Evolutionary conservation across 37 sponge, comb jelly and placozoan genomes (phyloP).

Genomic region (Haliclona indistincta): DNA sequence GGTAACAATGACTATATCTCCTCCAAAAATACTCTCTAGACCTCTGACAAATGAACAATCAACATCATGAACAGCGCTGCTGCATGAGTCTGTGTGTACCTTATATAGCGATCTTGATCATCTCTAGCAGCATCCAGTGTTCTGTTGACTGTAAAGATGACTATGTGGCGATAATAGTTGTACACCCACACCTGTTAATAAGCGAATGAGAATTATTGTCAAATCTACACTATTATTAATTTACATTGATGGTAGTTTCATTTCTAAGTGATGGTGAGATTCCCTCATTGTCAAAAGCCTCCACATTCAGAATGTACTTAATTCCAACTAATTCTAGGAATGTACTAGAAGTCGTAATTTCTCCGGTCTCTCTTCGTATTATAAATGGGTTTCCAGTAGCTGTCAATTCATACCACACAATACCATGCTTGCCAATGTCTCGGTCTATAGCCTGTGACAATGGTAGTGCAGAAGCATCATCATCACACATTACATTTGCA

Average conservation of each 20-base stretch:
- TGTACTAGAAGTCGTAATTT: slow-evolving; percentile 29
- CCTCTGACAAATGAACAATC: too few relatives aligned
- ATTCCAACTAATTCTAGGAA: slow-evolving; percentile 31
- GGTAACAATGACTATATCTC: too few relatives aligned
- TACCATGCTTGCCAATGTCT: slow-evolving; percentile 23
- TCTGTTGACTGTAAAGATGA: background rate
- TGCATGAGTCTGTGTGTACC: too few relatives aligned
- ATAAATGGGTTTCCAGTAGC: slow-evolving; percentile 12
- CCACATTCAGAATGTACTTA: background rate
- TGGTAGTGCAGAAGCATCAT: background rate
- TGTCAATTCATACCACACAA: slow-evolving; percentile 23
- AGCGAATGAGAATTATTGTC: background rate
- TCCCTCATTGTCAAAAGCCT: slow-evolving; percentile 50
- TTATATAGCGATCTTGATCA: too few relatives aligned
- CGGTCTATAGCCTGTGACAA: slow-evolving; percentile 30
- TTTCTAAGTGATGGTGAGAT: background rate
- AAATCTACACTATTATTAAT: background rate
- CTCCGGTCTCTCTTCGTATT: slow-evolving; percentile 46
- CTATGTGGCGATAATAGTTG: background rate
- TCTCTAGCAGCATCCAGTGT: too few relatives aligned
- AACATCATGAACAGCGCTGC: too few relatives aligned
- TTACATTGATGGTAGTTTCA: background rate
- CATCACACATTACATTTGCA: background rate
- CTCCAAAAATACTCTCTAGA: too few relatives aligned
- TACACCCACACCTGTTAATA: background rate